Conservation (phyloP, 2,888 invertebrate species). For the Euplexia lucipara region DNA sequence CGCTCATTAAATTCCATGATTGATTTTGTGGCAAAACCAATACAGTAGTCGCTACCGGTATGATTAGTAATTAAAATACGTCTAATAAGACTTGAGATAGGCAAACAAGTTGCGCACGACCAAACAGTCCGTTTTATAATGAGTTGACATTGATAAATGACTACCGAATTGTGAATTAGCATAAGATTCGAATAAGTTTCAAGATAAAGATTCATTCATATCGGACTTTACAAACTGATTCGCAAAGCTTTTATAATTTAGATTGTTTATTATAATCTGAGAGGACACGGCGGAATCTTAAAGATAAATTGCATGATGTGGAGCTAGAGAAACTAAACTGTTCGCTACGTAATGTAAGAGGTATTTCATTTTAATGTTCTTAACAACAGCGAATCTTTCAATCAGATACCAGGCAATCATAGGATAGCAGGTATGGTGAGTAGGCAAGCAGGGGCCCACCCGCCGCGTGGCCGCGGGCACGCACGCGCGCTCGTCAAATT, state of each 20-base stretch:
- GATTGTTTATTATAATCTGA: conserved; percentile 45
- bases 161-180: conserved; percentile 62
- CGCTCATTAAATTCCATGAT: conserved; percentile 81
- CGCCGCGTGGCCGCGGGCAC: conserved; percentile 81
- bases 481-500: conserved; percentile 82
- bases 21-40: conserved; percentile 82
- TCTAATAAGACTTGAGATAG: conserved; percentile 62
- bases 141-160: conserved; percentile 63
- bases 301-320: conserved; percentile 40
- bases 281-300: conserved; percentile 6
- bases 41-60: conserved; percentile 83
- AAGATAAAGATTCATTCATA: conserved; percentile 52
- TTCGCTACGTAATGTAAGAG: conserved; percentile 15
- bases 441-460: conserved; percentile 80
- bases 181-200: conserved; percentile 55
- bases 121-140: conserved; percentile 58
- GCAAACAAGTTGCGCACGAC: conserved; percentile 44
- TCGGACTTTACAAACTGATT: conserved; percentile 45
- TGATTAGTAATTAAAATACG: conserved; percentile 68
- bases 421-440: conserved; percentile 75
- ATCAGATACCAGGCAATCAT: conserved; percentile 77
- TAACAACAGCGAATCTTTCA: conserved; percentile 67
- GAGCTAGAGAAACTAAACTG: conserved; percentile 29
- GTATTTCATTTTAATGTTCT: conserved; percentile 49
- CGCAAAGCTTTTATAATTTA: conserved; percentile 39